Evolutionary conservation across 2,888 invertebrate species (phyloP).

Genomic region (Eupithecia insigniata): DNA sequence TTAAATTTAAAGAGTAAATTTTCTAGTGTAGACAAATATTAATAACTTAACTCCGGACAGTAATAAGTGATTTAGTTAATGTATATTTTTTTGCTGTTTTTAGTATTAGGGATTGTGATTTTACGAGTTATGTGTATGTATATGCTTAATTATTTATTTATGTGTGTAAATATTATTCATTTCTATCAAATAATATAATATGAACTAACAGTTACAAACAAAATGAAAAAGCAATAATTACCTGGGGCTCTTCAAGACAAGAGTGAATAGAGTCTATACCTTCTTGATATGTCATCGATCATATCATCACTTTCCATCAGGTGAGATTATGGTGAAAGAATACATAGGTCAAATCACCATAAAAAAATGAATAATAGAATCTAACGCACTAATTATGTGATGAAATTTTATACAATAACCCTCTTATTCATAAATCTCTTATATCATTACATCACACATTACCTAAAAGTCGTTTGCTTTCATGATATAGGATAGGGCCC

Average conservation of each 20-base stretch:
- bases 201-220: background rate
- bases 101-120: slow-evolving; percentile 33
- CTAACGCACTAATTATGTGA: background rate
- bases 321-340: background rate
- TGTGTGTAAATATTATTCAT: slow-evolving; percentile 4
- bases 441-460: background rate
- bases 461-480: background rate
- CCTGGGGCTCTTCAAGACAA: background rate
- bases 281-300: background rate
- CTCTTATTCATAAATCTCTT: background rate
- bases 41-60: background rate
- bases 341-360: background rate
- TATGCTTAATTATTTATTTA: slow-evolving; percentile 27
- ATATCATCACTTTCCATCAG: background rate
- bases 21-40: slow-evolving; percentile 24
- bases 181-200: background rate
- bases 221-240: background rate
- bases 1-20: slow-evolving; percentile 13
- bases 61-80: slow-evolving; percentile 20
- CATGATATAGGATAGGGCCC: too few relatives aligned
- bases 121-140: slow-evolving; percentile 29
- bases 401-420: background rate
- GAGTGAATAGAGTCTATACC: background rate
- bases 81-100: slow-evolving; percentile 18
- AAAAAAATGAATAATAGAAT: background rate